phyloP scores from a whole-genome alignment of 2,888 invertebrate species.

The Callosobruchus maculatus region DNA sequence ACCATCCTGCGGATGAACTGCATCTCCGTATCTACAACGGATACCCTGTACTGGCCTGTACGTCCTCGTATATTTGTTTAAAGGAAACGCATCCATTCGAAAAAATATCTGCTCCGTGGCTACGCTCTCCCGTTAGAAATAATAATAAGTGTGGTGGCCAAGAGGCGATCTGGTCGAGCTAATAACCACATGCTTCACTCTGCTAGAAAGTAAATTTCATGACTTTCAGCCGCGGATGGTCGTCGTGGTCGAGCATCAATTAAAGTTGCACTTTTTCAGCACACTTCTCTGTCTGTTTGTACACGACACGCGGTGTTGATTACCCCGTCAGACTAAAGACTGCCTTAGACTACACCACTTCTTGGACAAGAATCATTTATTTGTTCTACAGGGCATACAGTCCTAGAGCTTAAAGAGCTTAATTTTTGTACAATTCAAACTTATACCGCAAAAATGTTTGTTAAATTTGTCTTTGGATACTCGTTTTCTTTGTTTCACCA shows the following conservation, averaged over 20 bases:
- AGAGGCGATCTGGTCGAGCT: slow-evolving; percentile 3
- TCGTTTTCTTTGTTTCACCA: too few relatives aligned
- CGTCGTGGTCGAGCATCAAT: slow-evolving; percentile 4
- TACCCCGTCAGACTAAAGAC: too few relatives aligned
- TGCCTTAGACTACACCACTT: too few relatives aligned
- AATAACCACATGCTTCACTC: slow-evolving; percentile 16
- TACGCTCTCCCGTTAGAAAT: slow-evolving; percentile 7
- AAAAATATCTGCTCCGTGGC: neutral
- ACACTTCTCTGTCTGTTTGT: slow-evolving; percentile 13
- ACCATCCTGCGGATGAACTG: neutral
- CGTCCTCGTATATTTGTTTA: neutral
- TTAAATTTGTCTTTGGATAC: too few relatives aligned
- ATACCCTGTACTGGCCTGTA: neutral
- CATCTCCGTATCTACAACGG: neutral
- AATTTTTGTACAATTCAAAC: too few relatives aligned
- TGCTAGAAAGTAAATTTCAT: slow-evolving; percentile 20
- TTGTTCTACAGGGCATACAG: too few relatives aligned
- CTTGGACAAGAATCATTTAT: too few relatives aligned
- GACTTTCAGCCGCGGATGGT: slow-evolving; percentile 16
- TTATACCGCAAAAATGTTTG: too few relatives aligned
- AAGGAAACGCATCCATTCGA: neutral
- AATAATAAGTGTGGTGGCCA: slow-evolving; percentile 1
- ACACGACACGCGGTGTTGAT: neutral
- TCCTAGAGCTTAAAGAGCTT: too few relatives aligned
- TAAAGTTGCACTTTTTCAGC: slow-evolving; percentile 16